Percentiles rank a stretch among this genome's conserved stretches.
These are phyloP conservation scores for Pteropus rufus DNA, from an alignment of 2,797 vertebrate genomes.

Conservation along the genomic window DNA sequence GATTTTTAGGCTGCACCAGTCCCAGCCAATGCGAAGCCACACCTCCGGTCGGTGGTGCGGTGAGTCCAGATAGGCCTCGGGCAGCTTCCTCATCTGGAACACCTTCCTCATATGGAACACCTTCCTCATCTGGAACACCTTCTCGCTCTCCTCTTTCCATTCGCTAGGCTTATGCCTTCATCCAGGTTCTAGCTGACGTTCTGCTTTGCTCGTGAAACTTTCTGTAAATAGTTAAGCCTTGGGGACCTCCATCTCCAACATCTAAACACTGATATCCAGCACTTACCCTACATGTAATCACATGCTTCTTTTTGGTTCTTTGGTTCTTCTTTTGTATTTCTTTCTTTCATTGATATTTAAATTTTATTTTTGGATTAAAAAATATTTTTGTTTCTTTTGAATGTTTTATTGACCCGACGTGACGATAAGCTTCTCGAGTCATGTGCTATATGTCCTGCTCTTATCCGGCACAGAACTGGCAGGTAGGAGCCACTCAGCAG, in stretches of 20 bases:
- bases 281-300: neutral
- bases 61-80: neutral
- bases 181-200: neutral
- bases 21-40: neutral
- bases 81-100: neutral
- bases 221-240: neutral
- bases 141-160: fast-evolving
- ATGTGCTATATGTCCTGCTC: neutral
- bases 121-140: neutral
- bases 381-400: neutral
- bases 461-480: neutral
- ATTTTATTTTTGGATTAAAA: neutral
- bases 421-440: neutral
- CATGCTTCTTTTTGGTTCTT: neutral
- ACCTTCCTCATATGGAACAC: neutral
- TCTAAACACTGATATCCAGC: neutral
- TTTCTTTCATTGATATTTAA: neutral
- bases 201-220: neutral
- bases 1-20: neutral
- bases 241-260: too few species aligned
- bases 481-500: neutral
- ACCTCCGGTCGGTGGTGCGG: fast-evolving
- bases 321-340: neutral
- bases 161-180: neutral
- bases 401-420: neutral